A percentile compares a stretch with the other conserved stretches of the same genome.
phyloP scores from a whole-genome alignment of 2,888 invertebrate genomes.

The Sesia bembeciformis region DNA sequence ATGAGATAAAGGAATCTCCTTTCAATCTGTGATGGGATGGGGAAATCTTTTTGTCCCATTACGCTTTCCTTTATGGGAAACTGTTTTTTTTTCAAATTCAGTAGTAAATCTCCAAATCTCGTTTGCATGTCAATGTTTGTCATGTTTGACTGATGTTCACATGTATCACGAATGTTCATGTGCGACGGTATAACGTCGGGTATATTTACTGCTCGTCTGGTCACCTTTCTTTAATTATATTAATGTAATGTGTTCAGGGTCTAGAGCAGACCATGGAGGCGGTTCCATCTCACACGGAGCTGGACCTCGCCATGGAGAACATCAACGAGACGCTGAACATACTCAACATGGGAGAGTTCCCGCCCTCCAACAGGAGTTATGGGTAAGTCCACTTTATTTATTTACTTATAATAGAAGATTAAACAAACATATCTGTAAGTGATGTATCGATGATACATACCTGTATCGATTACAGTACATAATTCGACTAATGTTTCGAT shows the following conservation, averaged over 20 bases:
- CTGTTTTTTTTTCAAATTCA: too few species aligned
- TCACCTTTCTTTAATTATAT: too few species aligned
- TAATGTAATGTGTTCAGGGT: conserved; percentile 42
- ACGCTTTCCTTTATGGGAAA: too few species aligned
- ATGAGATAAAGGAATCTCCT: too few species aligned
- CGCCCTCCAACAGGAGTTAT: conserved; percentile 81
- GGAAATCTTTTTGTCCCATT: too few species aligned
- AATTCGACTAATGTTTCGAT: too few species aligned
- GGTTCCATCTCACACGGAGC: conserved; percentile 93
- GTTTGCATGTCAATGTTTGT: not conserved
- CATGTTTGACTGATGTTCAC: not conserved
- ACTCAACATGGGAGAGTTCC: conserved; percentile 83
- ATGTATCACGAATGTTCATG: too few species aligned
- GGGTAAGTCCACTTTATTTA: conserved; percentile 46
- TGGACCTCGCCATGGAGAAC: conserved; percentile 90
- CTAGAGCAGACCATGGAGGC: conserved; percentile 81
- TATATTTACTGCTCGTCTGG: not conserved
- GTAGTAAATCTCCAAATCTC: not conserved
- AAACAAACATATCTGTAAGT: too few species aligned
- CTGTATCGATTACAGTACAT: too few species aligned
- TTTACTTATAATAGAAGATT: too few species aligned
- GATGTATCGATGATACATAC: too few species aligned
- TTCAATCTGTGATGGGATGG: too few species aligned
- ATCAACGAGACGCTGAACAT: conserved; percentile 85
- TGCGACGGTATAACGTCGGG: not conserved